phyloP scores from a whole-genome alignment of 2,113 vertebrate genomes.

The Centropristis striata region DNA sequence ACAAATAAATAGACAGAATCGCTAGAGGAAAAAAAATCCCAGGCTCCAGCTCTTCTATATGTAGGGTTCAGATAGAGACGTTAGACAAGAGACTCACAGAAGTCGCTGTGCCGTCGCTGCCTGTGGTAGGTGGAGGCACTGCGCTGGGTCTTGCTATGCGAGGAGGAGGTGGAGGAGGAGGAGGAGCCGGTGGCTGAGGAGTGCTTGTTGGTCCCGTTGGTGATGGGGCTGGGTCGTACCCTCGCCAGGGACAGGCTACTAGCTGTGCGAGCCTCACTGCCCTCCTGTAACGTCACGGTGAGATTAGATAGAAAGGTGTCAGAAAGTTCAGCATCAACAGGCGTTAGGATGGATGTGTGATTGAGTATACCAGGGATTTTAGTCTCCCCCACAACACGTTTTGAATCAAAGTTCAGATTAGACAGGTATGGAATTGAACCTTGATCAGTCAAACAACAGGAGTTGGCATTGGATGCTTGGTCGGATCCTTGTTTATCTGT shows the following conservation, averaged over 20 bases:
- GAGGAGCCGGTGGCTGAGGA: slow-evolving; percentile 83
- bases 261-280: slow-evolving; percentile 85
- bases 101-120: slow-evolving; percentile 95
- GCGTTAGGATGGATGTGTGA: too few species aligned
- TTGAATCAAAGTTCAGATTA: too few species aligned
- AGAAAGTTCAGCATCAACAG: not conserved
- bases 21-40: not conserved
- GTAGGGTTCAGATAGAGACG: not conserved
- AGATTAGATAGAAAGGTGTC: slow-evolving; percentile 2
- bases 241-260: slow-evolving; percentile 92
- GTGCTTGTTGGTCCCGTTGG: slow-evolving; percentile 91
- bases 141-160: slow-evolving; percentile 92
- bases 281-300: slow-evolving; percentile 79
- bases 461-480: too few species aligned
- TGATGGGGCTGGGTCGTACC: slow-evolving; percentile 90
- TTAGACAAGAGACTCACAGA: slow-evolving; percentile 88
- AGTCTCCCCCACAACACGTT: not conserved
- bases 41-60: not conserved
- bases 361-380: not conserved
- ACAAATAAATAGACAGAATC: too few species aligned
- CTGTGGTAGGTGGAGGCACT: slow-evolving; percentile 92
- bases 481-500: too few species aligned
- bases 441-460: too few species aligned
- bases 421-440: too few species aligned
- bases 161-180: slow-evolving; percentile 85